Conservation (phyloP, 2,888 invertebrate species). For the Latrodectus hesperus region DNA sequence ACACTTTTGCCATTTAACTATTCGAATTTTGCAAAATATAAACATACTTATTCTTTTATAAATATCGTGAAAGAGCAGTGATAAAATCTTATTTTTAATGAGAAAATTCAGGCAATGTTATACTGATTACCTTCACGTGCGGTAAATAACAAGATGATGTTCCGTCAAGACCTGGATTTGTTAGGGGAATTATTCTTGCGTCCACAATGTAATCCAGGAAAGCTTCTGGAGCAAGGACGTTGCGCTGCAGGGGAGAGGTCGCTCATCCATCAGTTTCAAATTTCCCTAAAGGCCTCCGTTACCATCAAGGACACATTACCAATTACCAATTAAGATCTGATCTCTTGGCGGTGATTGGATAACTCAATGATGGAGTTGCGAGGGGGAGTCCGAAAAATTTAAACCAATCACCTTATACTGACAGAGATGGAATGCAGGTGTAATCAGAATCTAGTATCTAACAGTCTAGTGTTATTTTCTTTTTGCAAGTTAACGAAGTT, state of each 20-base stretch:
- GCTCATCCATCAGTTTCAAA: slow-evolving; percentile 27
- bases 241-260: background rate
- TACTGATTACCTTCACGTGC: background rate
- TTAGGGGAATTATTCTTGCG: slow-evolving; percentile 11
- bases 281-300: slow-evolving; percentile 7
- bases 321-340: slow-evolving; percentile 21
- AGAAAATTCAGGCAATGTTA: background rate
- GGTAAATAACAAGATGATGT: background rate
- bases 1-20: too few relatives aligned
- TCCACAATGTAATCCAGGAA: background rate
- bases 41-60: too few relatives aligned
- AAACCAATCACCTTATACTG: too few relatives aligned
- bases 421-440: too few relatives aligned
- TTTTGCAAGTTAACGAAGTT: too few relatives aligned
- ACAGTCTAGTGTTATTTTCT: too few relatives aligned
- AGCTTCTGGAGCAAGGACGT: background rate
- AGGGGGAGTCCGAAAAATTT: too few relatives aligned
- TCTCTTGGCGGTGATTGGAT: background rate
- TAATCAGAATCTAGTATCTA: too few relatives aligned
- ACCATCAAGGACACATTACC: slow-evolving; percentile 2
- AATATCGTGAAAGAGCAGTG: background rate
- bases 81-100: background rate
- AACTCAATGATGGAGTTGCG: background rate
- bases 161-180: background rate
- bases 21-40: too few relatives aligned